Base-by-base conservation (phyloP, 2,797 vertebrate species). In the Limnodromus scolopaceus region DNA sequence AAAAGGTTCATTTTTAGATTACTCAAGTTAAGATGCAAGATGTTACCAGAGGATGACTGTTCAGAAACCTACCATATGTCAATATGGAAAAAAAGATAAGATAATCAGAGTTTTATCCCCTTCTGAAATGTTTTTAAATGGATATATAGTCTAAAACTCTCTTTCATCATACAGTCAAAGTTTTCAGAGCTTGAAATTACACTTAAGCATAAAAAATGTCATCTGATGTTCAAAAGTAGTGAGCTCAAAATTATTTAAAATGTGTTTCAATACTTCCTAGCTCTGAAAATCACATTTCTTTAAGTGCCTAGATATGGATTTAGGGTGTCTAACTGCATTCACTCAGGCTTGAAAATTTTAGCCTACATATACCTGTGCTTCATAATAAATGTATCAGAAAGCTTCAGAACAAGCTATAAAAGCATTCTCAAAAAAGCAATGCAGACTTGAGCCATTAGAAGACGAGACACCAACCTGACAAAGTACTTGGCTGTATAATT, bases 331-430 rank as follows among this genome's bases (percentile, higher is more conserved):
- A 64, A 83, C 86, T 74, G 38, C 64, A 87, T 87, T 68, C 68
- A 69, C 43, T 92, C 86, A 84, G 78, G 84, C 81, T 91, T 89
- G 84, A 93, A 91, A 95, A 89, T 79, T 93, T 91, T 94, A 96
- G 41, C 77, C 58, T 89, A 36, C 54, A 28, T 96, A 61, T 87
- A 95, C 92, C 86, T 79, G 55, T 82, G 77, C 91, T 93, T 91
- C 75, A n/a, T 93, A 91, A 92, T 92, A 95, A 93, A 96, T 94
- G 88, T 72, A 92, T 78, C 77, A 76, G 80, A 94, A 95, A 89
- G 69, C 58, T 92, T 89, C 78, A 89, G 84, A 81, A 81, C 54
- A 87, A 89, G 93, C 84, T 87, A 80, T 94, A 83, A 94, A 91
- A 93, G 84, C 80, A n/a, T 83, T 77, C 89, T 89, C 36, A 70